These are phyloP conservation scores for Melipona beecheii DNA, from an alignment of 2,888 invertebrate species.

Conservation along the genomic window DNA sequence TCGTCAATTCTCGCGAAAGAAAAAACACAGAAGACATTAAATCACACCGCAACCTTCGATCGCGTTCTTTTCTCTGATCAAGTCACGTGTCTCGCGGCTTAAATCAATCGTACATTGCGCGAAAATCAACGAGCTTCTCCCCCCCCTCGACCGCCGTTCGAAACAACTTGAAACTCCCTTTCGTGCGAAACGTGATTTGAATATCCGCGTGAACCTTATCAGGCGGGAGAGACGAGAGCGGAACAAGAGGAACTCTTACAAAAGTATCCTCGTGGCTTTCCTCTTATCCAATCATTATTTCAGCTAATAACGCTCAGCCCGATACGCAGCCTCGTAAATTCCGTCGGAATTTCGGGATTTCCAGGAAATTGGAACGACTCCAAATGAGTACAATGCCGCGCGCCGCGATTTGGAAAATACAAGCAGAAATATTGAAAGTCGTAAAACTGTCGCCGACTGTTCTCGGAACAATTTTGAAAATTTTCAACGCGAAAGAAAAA, in stretches of 20 bases:
- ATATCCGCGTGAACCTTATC: background rate
- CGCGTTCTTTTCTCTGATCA: background rate
- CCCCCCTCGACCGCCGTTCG: background rate
- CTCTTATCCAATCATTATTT: conserved; percentile 38
- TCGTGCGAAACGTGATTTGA: background rate
- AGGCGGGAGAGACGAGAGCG: background rate
- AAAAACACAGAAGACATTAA: background rate
- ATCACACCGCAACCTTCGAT: background rate
- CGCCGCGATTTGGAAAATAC: background rate
- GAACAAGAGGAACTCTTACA: conserved; percentile 28
- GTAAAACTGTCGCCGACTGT: background rate
- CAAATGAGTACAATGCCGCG: background rate
- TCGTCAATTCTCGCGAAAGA: background rate
- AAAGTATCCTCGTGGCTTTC: conserved; percentile 23
- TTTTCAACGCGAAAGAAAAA: no score
- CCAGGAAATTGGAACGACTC: background rate
- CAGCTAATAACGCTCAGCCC: conserved; percentile 9
- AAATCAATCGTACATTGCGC: background rate
- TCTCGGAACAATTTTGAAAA: no score
- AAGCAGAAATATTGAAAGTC: background rate
- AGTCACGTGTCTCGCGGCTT: background rate
- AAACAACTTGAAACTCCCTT: background rate
- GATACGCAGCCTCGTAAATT: background rate
- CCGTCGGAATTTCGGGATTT: background rate
- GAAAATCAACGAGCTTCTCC: background rate